Evolutionary conservation across 2,113 vertebrate species (phyloP).

Genomic region (Egretta garzetta): DNA sequence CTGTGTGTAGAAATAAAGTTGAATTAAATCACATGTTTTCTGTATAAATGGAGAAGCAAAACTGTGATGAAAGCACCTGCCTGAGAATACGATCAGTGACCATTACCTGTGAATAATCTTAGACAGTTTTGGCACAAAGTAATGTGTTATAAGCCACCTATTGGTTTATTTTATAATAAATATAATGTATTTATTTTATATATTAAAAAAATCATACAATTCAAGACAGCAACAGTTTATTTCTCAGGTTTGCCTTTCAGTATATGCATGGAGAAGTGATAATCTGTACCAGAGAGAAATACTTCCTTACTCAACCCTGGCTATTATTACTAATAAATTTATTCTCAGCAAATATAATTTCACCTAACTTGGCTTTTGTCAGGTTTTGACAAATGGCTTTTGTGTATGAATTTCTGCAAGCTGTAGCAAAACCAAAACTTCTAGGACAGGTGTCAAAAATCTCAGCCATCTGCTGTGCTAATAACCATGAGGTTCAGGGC

Average conservation of each 20-base stretch:
- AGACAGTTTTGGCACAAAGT: not conserved
- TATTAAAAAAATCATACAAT: too few species aligned
- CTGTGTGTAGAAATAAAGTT: not conserved
- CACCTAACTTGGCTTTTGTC: slow-evolving; percentile 6
- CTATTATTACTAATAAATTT: not conserved
- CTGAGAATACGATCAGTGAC: not conserved
- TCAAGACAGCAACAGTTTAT: not conserved
- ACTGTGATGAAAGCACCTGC: not conserved
- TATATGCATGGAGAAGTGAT: not conserved
- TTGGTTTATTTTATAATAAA: not conserved
- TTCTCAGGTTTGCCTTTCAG: not conserved
- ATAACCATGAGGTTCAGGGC: not conserved
- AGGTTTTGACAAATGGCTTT: not conserved
- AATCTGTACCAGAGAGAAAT: not conserved
- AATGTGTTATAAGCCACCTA: not conserved
- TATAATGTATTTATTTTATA: too few species aligned
- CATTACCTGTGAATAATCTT: not conserved
- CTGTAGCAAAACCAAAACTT: not conserved
- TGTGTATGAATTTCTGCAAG: not conserved
- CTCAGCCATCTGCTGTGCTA: slow-evolving; percentile 11
- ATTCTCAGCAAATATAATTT: not conserved
- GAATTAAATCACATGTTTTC: not conserved
- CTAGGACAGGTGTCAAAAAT: slow-evolving; percentile 13
- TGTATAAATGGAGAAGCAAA: not conserved
- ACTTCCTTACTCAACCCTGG: not conserved